These are phyloP conservation scores for Canis aureus DNA, from an alignment of 2,113 vertebrate species.

Conservation along the genomic window DNA sequence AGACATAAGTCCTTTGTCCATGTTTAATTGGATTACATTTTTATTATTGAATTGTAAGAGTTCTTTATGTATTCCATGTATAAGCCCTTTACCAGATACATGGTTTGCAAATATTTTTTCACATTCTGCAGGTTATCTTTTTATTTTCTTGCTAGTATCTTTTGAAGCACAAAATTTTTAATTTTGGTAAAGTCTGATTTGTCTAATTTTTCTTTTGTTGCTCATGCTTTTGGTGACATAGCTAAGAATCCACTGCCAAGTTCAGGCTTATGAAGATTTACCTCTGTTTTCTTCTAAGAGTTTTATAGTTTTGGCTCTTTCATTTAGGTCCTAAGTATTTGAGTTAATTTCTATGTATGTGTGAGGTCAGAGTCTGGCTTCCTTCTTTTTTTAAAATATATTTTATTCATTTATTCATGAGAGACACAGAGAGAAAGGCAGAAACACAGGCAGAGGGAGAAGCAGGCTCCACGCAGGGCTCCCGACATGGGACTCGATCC, in stretches of 20 bases:
- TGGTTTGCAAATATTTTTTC: background rate
- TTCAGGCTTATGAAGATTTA: background rate
- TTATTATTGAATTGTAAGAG: no score
- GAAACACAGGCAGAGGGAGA: no score
- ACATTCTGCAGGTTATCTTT: background rate
- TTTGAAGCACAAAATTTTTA: background rate
- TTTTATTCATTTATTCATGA: no score
- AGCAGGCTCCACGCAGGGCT: no score
- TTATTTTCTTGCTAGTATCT: background rate
- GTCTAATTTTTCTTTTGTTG: background rate
- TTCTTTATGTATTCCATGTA: background rate
- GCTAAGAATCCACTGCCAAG: background rate
- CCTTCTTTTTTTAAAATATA: no score
- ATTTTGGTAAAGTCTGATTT: background rate
- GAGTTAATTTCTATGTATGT: background rate
- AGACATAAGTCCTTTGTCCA: background rate
- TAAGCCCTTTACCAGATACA: no score
- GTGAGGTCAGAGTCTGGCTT: background rate
- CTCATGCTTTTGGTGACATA: background rate
- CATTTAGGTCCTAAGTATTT: background rate
- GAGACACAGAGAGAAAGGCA: no score
- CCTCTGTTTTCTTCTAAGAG: background rate
- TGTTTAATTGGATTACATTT: background rate
- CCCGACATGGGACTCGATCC: no score
- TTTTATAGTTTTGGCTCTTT: background rate